Evolutionary conservation across 2,888 invertebrate species (phyloP), one percentile per base, ranked within the genome.

Genomic region (Coelinius sp.): DNA sequence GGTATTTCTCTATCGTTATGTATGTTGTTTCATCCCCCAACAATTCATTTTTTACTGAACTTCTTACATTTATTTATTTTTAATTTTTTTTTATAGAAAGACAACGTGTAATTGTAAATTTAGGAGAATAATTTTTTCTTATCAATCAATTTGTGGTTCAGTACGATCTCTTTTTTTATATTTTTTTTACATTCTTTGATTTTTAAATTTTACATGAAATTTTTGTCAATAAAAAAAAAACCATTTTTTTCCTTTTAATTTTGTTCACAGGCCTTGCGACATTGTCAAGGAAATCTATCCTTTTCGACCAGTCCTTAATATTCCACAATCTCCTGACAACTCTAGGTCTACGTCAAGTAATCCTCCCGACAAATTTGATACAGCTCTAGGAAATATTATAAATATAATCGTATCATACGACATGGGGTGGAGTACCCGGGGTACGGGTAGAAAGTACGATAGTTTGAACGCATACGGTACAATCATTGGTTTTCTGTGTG

Each of bases 281-380:
- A 53, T 67, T 14, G 53, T 35, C 5, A 38, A 68, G 24, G 17
- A 68, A 56, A 56, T 67, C 35, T 67, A 67, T 24, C 67, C 68
- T 12, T 53, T 53, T 31, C 20, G 8, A 12, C 22, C 14, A 25
- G 38, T 10, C 1, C 25, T 68, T 74, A n/a, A n/a, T n/a, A n/a
- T n/a, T n/a, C 78, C 80, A 20, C 80, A 80, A 65, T 73, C 72
- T 27, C 74, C 76, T 10, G 20, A 78, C 73, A 22, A 80, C 79
- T 27, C 70, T 75, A 41, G 77, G 75, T 27, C 75, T 77, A 14
- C 73, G 68, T 62, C 44, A 46, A 68, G 71, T 52, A 25, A 71
- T 64, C 25, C 70, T 67, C 12, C 35, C 71, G 17, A 68, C 31
- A 35, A 31, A 62, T 53, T 68, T 77, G 0, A 41, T 70, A 35